phyloP scores from a whole-genome alignment of 2,888 invertebrate species.

The Tetheella fluctuosa region DNA sequence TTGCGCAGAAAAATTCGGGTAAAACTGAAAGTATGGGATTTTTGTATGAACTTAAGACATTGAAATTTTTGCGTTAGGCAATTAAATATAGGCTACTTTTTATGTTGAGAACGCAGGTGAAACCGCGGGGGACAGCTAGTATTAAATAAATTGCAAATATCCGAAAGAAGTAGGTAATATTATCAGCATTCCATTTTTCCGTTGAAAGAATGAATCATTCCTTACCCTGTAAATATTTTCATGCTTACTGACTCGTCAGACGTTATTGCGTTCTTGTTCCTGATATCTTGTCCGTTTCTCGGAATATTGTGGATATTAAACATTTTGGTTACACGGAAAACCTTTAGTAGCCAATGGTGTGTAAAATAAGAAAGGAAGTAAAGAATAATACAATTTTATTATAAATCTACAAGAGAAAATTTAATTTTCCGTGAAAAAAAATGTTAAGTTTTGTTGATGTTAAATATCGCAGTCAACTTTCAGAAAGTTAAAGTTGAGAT shows the following conservation, averaged over 20 bases:
- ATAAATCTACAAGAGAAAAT: neutral
- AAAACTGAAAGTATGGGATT: no score
- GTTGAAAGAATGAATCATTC: neutral
- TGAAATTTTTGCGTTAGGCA: no score
- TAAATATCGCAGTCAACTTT: no score
- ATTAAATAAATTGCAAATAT: neutral
- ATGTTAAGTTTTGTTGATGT: neutral
- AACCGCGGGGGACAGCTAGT: no score
- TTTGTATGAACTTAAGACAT: no score
- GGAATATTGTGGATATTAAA: slow-evolving; percentile 4
- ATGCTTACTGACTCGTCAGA: neutral
- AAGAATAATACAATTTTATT: neutral
- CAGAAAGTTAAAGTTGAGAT: no score
- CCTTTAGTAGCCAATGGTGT: neutral
- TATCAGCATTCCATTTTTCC: neutral
- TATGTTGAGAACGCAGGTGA: no score
- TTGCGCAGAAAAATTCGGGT: no score
- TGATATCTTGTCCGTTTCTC: slow-evolving; percentile 1
- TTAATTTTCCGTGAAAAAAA: neutral
- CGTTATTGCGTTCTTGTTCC: slow-evolving; percentile 1
- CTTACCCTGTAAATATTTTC: slow-evolving; percentile 2
- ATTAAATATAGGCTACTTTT: no score
- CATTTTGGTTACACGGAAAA: neutral
- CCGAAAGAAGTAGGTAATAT: no score
- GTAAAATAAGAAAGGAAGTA: neutral